Evolutionary conservation across 2,888 invertebrate species (phyloP), one percentile per base, ranked within the genome.

Genomic region (Tenthredo mesomela): DNA sequence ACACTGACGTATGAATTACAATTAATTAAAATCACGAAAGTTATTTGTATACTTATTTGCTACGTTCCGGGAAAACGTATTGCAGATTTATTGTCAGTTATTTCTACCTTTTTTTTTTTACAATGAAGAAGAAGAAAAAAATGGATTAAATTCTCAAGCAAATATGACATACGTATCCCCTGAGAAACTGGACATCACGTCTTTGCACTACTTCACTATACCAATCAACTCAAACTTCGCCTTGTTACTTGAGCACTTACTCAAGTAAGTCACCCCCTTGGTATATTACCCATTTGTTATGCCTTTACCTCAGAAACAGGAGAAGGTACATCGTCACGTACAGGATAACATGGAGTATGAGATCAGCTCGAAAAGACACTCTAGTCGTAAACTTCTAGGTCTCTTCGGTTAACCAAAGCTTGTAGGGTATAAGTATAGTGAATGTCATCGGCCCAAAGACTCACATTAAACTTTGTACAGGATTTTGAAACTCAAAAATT

Each of bases 191-290:
- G 33, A 61, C 58, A 61, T 15, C 12, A 25, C 25, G 67, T 67
- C 10, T 43, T 50, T 12, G 33, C 54, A 33, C 29, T 54, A 33
- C 15, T 54, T 29, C 10, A 54, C 50, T 50, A 37, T 58, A 40
- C 80, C 80, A 80, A 80, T 80, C 80, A 61, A 80, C 18, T 61
- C 58, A 58, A 61, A 80, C 80, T 61, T 37, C 40, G 80, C 61
- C 80, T 25, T 33, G 15, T 40, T 37, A 80, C 58, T 40, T 61
- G n/a, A 61, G 15, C 80, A 80, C 37, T 77, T 77, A 77, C 50
- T 33, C n/a, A 21, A 43, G 15, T 15, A 5, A 77, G 73, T 33
- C 29, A 21, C 37, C 12, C 7, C 25, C 37, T 25, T n/a, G 33
- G 18, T 37, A 33, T 18, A n/a, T 29, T 7, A 61, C 12, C 37